These are phyloP conservation scores for Perca flavescens DNA, from an alignment of 2,113 vertebrate species.

Conservation along the genomic window DNA sequence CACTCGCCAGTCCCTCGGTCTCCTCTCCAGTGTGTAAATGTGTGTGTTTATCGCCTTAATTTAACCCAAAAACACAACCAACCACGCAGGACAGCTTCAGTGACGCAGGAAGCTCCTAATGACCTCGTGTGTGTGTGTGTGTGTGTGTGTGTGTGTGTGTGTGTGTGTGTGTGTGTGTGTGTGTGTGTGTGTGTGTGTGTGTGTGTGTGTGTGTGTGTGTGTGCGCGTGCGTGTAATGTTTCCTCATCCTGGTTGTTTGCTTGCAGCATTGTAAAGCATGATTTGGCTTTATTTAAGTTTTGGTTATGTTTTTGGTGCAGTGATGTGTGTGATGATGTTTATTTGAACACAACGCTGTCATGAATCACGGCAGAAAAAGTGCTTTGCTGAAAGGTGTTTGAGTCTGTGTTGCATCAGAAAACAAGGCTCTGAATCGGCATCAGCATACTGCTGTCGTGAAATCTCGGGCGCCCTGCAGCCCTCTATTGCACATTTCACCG, in stretches of 20 bases:
- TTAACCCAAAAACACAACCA: constrained; percentile 65
- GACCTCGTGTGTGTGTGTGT: constrained; percentile 24
- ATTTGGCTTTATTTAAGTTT: background rate
- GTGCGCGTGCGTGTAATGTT: background rate
- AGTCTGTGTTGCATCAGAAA: constrained; percentile 76
- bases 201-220: background rate
- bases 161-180: background rate
- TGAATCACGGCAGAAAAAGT: constrained; percentile 10
- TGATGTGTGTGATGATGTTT: constrained; percentile 19
- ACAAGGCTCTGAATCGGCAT: constrained; percentile 55
- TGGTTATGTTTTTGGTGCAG: background rate
- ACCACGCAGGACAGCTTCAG: constrained; percentile 28
- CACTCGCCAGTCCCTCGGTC: constrained; percentile 42
- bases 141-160: background rate
- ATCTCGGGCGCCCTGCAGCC: constrained; percentile 59
- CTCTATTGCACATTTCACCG: constrained; percentile 59
- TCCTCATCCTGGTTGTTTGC: background rate
- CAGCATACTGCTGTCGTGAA: constrained; percentile 63
- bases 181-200: background rate
- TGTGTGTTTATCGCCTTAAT: constrained; percentile 76
- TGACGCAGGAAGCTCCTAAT: constrained; percentile 42
- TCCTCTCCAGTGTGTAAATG: constrained; percentile 62
- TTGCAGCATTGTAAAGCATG: background rate
- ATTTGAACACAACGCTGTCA: constrained; percentile 45
- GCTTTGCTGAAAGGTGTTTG: constrained; percentile 60